phyloP scores from a whole-genome alignment of 2,113 vertebrate species.

The Ancistrus triradiatus region DNA sequence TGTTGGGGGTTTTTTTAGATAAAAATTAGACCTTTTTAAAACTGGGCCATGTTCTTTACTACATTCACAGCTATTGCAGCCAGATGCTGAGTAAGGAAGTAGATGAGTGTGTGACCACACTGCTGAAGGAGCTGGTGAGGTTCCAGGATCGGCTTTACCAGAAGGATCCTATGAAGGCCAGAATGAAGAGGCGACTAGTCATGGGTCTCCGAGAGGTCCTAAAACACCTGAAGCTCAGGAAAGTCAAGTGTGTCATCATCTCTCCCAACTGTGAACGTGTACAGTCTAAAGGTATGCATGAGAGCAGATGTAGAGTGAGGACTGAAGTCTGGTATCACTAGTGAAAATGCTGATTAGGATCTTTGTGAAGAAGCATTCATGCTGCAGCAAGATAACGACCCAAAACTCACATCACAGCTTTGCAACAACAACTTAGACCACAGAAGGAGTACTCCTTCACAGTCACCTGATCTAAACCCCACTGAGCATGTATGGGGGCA shows the following conservation, averaged over 20 bases:
- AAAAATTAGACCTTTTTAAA: no score
- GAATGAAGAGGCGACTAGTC: conserved; percentile 90
- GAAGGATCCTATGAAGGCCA: conserved; percentile 94
- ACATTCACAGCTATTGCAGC: conserved; percentile 82
- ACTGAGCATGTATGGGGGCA: no score
- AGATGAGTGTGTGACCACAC: conserved; percentile 82
- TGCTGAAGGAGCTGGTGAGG: conserved; percentile 90
- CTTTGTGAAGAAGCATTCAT: no score
- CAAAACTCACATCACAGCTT: no score
- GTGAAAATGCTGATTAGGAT: no score
- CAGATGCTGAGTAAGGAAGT: conserved; percentile 95
- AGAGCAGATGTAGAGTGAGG: neutral
- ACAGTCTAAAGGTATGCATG: conserved; percentile 83
- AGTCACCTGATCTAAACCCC: no score
- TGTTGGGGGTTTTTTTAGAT: no score
- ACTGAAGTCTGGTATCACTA: no score
- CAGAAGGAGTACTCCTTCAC: no score
- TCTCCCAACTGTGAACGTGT: conserved; percentile 97
- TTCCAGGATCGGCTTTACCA: conserved; percentile 97
- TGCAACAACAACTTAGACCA: no score
- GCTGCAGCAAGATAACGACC: no score
- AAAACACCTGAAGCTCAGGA: conserved; percentile 90
- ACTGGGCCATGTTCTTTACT: neutral
- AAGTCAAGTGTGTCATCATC: conserved; percentile 91
- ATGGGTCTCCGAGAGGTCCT: conserved; percentile 93